These are phyloP conservation scores for Athrips mouffetella DNA, from an alignment of 2,888 invertebrate genomes.

Conservation along the genomic window DNA sequence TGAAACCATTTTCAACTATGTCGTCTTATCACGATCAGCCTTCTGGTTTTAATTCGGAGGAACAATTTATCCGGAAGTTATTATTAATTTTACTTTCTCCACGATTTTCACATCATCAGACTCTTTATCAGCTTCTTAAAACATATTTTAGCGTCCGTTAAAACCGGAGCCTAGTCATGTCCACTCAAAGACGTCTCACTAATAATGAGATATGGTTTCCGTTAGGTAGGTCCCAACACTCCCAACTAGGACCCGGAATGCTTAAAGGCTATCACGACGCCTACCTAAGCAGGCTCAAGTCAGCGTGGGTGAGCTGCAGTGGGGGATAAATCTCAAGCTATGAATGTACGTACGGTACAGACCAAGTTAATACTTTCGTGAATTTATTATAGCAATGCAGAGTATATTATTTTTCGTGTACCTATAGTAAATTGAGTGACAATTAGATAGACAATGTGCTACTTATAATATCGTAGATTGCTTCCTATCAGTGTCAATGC, in stretches of 20 bases:
- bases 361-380: neutral
- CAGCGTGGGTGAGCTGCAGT: conserved; percentile 31
- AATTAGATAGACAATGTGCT: neutral
- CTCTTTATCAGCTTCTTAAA: too few relatives aligned
- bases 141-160: too few relatives aligned
- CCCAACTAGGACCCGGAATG: conserved; percentile 22
- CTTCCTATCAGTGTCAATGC: too few relatives aligned
- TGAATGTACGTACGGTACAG: neutral
- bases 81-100: too few relatives aligned
- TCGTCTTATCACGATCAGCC: too few relatives aligned
- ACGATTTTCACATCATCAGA: too few relatives aligned
- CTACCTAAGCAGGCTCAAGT: conserved; percentile 24
- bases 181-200: conserved; percentile 29
- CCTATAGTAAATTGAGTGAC: neutral
- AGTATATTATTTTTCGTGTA: neutral
- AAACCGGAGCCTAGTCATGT: conserved; percentile 13
- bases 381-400: neutral
- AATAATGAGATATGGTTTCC: conserved; percentile 39
- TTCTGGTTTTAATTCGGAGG: too few relatives aligned
- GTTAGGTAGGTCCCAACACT: too few relatives aligned
- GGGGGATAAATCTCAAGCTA: conserved; percentile 24
- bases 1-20: neutral
- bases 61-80: too few relatives aligned
- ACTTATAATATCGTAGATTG: too few relatives aligned
- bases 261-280: conserved; percentile 34